Evolutionary conservation across 2,113 vertebrate species (phyloP).

Genomic region (Thalassoma bifasciatum): DNA sequence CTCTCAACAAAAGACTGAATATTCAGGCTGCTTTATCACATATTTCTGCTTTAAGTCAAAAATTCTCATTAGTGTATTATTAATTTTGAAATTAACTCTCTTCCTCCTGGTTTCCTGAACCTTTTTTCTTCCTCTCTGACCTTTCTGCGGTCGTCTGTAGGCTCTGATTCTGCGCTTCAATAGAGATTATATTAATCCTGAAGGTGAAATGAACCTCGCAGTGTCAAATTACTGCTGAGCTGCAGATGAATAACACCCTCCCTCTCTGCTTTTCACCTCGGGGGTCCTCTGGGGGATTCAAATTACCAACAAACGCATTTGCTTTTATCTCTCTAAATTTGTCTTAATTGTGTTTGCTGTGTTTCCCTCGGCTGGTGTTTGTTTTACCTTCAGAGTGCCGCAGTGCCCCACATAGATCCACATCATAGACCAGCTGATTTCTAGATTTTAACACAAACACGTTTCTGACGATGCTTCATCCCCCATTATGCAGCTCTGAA

Average conservation of each 20-base stretch:
- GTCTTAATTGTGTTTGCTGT: constrained; percentile 53
- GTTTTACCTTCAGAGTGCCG: constrained; percentile 30
- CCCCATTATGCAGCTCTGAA: too few species aligned
- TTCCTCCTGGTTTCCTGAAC: background rate
- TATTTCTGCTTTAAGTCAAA: background rate
- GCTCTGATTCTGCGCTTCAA: constrained; percentile 33
- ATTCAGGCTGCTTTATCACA: constrained; percentile 1
- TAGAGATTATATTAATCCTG: constrained; percentile 65
- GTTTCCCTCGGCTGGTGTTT: constrained; percentile 6
- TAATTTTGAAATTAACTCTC: too few species aligned
- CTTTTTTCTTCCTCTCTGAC: constrained; percentile 12
- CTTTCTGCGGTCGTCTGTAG: constrained; percentile 5
- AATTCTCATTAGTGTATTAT: too few species aligned
- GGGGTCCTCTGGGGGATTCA: constrained; percentile 13
- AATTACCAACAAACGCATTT: constrained; percentile 32
- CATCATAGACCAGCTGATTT: background rate
- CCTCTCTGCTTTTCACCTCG: constrained; percentile 1
- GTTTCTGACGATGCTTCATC: too few species aligned
- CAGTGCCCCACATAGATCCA: constrained; percentile 28
- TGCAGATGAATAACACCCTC: constrained; percentile 6
- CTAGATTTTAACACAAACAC: background rate
- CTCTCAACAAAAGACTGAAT: background rate
- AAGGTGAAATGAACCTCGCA: constrained; percentile 59
- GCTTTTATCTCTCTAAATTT: constrained; percentile 52
- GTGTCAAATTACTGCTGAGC: constrained; percentile 58